A percentile compares a stretch with the other conserved stretches of the same genome.
phyloP scores from a whole-genome alignment of 2,888 invertebrate species.

The Cepaea hortensis region DNA sequence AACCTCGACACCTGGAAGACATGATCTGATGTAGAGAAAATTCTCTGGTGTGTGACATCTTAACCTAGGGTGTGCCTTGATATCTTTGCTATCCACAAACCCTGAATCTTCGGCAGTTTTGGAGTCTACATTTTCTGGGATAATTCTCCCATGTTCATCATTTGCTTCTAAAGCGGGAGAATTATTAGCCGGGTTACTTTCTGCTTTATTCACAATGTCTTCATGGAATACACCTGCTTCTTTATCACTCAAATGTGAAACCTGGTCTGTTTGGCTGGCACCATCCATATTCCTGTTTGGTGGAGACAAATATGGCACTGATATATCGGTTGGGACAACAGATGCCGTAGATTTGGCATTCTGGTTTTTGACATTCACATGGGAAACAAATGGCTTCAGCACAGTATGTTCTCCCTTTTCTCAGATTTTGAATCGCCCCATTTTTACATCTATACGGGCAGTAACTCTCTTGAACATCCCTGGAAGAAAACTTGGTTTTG shows the following conservation, averaged over 20 bases:
- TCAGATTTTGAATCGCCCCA: not conserved
- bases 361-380: conserved; percentile 17
- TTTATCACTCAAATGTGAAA: too few species aligned
- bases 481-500: not conserved
- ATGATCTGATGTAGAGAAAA: conserved; percentile 3
- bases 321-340: conserved; percentile 39
- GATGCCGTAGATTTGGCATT: conserved; percentile 33
- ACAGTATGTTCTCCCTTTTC: not conserved
- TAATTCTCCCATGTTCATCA: not conserved
- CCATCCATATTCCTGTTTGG: too few species aligned
- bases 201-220: too few species aligned
- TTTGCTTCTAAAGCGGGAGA: not conserved
- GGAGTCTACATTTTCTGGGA: not conserved
- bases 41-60: not conserved
- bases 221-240: too few species aligned
- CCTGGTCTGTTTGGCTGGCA: too few species aligned
- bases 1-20: not conserved
- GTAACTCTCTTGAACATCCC: conserved; percentile 18
- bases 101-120: not conserved
- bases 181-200: not conserved
- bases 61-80: not conserved
- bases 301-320: not conserved
- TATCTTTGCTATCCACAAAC: too few species aligned
- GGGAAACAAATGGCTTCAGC: not conserved
- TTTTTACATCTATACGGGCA: conserved; percentile 6